Conservation (phyloP, 2,113 vertebrate genomes). For the Ovis canadensis region DNA sequence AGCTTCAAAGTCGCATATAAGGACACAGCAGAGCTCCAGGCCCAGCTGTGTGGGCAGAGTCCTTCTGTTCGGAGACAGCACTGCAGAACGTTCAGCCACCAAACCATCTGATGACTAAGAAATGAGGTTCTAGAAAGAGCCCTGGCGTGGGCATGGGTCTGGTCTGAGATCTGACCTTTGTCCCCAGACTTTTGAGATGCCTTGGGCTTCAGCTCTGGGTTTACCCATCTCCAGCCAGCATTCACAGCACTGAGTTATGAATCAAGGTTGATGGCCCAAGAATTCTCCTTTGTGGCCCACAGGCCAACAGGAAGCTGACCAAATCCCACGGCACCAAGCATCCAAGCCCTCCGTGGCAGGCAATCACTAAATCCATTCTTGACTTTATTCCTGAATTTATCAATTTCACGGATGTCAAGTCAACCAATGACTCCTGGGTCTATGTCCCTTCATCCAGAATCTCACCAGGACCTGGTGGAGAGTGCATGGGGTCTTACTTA, state of each 20-base stretch:
- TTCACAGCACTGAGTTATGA: neutral
- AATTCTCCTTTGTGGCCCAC: neutral
- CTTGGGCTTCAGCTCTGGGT: fast-evolving
- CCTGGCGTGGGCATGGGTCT: neutral
- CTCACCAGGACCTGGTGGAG: neutral
- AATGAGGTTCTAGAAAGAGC: neutral
- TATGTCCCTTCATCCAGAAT: neutral
- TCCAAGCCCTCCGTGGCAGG: fast-evolving
- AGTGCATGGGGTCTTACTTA: no score
- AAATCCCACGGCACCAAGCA: fast-evolving
- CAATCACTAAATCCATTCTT: no score
- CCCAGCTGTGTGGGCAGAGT: neutral
- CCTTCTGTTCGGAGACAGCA: neutral
- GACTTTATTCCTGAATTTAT: neutral
- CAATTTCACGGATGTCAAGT: fast-evolving
- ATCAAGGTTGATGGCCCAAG: no score
- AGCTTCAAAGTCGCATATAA: neutral
- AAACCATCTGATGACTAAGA: neutral
- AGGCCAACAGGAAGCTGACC: neutral
- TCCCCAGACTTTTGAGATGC: neutral
- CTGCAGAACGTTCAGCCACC: fast-evolving
- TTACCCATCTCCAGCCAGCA: no score
- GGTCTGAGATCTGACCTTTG: neutral
- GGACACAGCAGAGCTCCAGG: fast-evolving
- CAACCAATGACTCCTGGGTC: fast-evolving